Base-by-base conservation (phyloP, 2,113 vertebrate species). In the Rhynchomys soricoides region DNA sequence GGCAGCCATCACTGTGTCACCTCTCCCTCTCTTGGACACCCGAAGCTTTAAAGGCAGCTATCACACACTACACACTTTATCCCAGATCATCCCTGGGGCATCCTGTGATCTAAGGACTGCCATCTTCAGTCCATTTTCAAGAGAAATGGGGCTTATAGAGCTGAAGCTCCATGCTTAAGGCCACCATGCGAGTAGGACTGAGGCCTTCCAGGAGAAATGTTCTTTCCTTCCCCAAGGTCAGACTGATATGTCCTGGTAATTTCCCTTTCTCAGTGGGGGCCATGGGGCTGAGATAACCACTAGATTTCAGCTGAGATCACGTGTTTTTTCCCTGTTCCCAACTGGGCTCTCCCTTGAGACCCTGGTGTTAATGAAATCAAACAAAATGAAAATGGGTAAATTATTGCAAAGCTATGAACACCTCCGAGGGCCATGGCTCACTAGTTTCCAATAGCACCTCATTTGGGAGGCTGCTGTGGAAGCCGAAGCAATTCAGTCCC, bases 281-380 rank as follows among this genome's bases (percentile, higher is more conserved):
- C 90, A 98, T 90, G 88, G 15, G 89, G 98, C 98, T 95, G 98
- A 97, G 98, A 98, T 98, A 98, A 98, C 98, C 98, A 98, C 99
- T 99, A 98, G 98, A 98, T 99, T 99, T 99, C 98, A 97, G 98
- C 98, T 98, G 98, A 98, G 98, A 98, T 98, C 98, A 98, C 59
- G 59, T 88, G 64, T 85, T 93, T 88, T 98, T 98, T 59, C 98
- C 97, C 98, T 97, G 98, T 98, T 98, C 98, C 98, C 98, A 98
- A 98, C 98, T 81, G 97, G 97, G 98, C 97, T 98, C 97, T 98
- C 99, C 99, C 99, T 96, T 73, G 98, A 98, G 99, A 99, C 99
- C 98, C 98, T 99, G 99, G 99, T 99, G 99, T 99, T 99, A 99
- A 99, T 99, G 99, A 99, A 99, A 99, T 98, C 98, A 98, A 98